These are phyloP conservation scores for Lipotes vexillifer DNA, from an alignment of 2,113 vertebrate species.

Conservation along the genomic window DNA sequence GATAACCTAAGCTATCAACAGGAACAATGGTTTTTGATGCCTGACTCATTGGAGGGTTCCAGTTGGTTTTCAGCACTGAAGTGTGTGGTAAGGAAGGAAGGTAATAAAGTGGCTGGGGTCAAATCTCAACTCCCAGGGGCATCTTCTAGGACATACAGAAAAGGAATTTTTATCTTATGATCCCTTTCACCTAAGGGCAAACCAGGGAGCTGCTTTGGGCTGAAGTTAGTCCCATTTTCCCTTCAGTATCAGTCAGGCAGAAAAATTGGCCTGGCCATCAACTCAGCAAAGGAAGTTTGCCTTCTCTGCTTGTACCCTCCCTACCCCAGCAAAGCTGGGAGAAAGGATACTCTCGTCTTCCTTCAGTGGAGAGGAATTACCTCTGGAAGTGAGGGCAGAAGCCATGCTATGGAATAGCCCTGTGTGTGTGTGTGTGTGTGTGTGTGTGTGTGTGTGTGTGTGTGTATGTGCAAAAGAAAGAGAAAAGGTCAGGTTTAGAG, in stretches of 20 bases:
- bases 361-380: constrained; percentile 89
- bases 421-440: neutral
- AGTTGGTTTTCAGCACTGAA: constrained; percentile 94
- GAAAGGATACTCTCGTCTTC: constrained; percentile 93
- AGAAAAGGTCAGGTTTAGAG: neutral
- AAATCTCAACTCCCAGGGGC: neutral
- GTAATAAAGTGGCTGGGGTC: neutral
- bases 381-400: constrained; percentile 90
- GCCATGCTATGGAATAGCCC: constrained; percentile 91
- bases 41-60: constrained; percentile 89
- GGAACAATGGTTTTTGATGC: constrained; percentile 91
- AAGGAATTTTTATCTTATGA: neutral
- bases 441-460: neutral
- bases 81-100: constrained; percentile 85
- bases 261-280: neutral
- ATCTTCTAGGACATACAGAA: neutral
- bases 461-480: neutral
- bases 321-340: neutral
- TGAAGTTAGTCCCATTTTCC: neutral
- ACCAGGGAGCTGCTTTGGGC: neutral
- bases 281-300: neutral
- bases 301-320: neutral
- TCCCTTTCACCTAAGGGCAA: neutral
- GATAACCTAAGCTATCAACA: constrained; percentile 83
- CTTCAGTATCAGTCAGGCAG: neutral